A percentile compares a stretch with the other conserved stretches of the same genome.
phyloP scores from a whole-genome alignment of 2,888 invertebrate genomes.

The Lepetodrilus schrolli region DNA sequence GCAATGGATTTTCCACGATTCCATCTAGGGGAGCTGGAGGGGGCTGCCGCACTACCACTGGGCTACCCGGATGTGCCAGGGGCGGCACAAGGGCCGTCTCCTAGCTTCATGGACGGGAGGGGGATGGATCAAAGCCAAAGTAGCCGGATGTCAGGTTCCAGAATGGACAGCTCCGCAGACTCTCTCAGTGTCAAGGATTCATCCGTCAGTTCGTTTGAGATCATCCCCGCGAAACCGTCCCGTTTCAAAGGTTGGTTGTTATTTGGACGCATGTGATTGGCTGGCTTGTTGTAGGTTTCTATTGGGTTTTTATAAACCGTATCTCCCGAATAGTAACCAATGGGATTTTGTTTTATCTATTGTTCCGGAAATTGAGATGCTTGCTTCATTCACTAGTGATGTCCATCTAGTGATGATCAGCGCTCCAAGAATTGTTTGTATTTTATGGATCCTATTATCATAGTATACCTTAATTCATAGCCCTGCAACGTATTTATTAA shows the following conservation, averaged over 20 bases:
- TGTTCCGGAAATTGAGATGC: too few species aligned
- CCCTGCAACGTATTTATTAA: too few species aligned
- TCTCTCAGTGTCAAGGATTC: constrained; percentile 9
- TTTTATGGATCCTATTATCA: too few species aligned
- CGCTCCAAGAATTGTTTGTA: too few species aligned
- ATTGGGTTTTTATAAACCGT: too few species aligned
- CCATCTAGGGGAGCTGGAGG: constrained; percentile 8
- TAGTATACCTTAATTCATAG: too few species aligned
- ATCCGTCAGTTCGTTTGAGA: constrained; percentile 27
- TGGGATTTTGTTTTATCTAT: too few species aligned
- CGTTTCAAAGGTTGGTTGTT: constrained; percentile 1
- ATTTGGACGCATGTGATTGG: neutral
- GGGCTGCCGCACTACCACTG: constrained; percentile 7
- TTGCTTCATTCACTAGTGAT: too few species aligned
- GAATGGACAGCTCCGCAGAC: constrained; percentile 20
- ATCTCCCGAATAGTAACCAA: too few species aligned
- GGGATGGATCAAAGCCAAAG: constrained; percentile 1
- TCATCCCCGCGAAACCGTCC: constrained; percentile 20
- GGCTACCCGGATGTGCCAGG: neutral
- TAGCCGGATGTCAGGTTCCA: neutral
- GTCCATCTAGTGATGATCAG: too few species aligned
- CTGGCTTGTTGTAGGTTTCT: too few species aligned
- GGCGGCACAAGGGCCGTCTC: neutral
- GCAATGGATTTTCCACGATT: neutral
- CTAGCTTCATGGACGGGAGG: constrained; percentile 16